phyloP scores from a whole-genome alignment of 2,888 invertebrate genomes.

The Drosophila macrothrix region DNA sequence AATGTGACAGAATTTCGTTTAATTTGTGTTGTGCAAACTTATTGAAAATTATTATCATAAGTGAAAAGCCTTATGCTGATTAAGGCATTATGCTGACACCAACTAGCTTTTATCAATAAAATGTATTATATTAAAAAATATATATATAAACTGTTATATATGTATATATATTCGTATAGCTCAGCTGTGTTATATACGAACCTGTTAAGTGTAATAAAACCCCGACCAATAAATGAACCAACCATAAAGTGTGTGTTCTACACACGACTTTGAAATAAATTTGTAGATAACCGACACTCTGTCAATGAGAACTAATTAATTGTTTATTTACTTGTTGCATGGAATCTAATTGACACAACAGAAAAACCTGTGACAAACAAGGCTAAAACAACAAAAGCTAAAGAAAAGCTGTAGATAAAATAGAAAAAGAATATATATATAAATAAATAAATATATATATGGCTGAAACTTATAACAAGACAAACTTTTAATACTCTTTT shows the following conservation, averaged over 20 bases:
- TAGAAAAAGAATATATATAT: neutral
- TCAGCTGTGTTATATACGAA: conserved; percentile 18
- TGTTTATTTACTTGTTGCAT: conserved; percentile 30
- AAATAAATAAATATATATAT: neutral
- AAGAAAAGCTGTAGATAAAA: conserved; percentile 15
- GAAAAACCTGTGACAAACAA: conserved; percentile 2
- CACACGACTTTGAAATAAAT: conserved; percentile 10
- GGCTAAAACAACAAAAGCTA: neutral
- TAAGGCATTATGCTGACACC: conserved; percentile 33
- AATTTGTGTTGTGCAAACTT: conserved; percentile 58
- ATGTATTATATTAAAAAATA: conserved; percentile 8
- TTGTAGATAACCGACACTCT: conserved; percentile 43
- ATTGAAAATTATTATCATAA: conserved; percentile 45
- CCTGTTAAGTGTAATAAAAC: conserved; percentile 44
- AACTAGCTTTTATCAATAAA: conserved; percentile 19
- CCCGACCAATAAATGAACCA: conserved; percentile 48
- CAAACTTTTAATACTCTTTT: neutral
- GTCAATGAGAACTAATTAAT: conserved; percentile 22
- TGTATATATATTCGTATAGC: neutral
- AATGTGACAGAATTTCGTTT: conserved; percentile 22
- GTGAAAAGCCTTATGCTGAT: conserved; percentile 36
- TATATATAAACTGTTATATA: neutral
- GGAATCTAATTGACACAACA: conserved; percentile 17
- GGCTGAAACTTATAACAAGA: neutral
- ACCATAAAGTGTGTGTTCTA: conserved; percentile 24